Evolutionary conservation across 2,888 invertebrate species (phyloP).

Genomic region (Megalurothrips usitatus): DNA sequence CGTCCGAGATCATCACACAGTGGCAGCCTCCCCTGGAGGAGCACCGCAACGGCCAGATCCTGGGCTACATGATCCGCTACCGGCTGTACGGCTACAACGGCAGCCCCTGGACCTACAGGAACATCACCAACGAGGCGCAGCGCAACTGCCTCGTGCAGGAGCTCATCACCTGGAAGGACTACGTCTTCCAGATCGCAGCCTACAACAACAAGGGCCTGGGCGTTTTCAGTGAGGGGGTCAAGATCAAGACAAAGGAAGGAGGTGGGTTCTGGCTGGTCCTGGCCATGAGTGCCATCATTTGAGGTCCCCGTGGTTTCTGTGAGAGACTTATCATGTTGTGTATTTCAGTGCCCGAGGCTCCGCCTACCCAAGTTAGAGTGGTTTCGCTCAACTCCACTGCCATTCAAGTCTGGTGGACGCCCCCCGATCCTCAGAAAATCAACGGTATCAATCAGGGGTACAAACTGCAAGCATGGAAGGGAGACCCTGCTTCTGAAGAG

Average conservation of each 20-base stretch:
- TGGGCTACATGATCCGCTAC: slow-evolving; percentile 90
- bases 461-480: slow-evolving; percentile 80
- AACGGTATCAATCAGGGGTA: slow-evolving; percentile 98
- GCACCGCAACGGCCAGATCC: slow-evolving; percentile 89
- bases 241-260: slow-evolving; percentile 94
- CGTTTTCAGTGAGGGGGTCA: slow-evolving; percentile 81
- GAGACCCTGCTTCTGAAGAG: slow-evolving; percentile 48
- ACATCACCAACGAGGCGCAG: slow-evolving; percentile 89
- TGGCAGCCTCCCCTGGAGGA: slow-evolving; percentile 96
- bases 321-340: not conserved
- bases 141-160: slow-evolving; percentile 86
- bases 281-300: not conserved
- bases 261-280: slow-evolving; percentile 44
- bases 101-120: slow-evolving; percentile 86
- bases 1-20: slow-evolving; percentile 92
- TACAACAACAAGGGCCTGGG: slow-evolving; percentile 97
- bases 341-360: slow-evolving; percentile 72
- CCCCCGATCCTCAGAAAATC: slow-evolving; percentile 94
- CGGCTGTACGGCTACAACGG: slow-evolving; percentile 86
- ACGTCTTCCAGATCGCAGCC: slow-evolving; percentile 92
- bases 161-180: slow-evolving; percentile 96
- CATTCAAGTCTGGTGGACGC: slow-evolving; percentile 82
- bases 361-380: slow-evolving; percentile 77
- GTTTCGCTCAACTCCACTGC: slow-evolving; percentile 82
- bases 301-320: not conserved